Base-by-base conservation (phyloP, 2,888 invertebrate genomes). In the Eristalinus aeneus region DNA sequence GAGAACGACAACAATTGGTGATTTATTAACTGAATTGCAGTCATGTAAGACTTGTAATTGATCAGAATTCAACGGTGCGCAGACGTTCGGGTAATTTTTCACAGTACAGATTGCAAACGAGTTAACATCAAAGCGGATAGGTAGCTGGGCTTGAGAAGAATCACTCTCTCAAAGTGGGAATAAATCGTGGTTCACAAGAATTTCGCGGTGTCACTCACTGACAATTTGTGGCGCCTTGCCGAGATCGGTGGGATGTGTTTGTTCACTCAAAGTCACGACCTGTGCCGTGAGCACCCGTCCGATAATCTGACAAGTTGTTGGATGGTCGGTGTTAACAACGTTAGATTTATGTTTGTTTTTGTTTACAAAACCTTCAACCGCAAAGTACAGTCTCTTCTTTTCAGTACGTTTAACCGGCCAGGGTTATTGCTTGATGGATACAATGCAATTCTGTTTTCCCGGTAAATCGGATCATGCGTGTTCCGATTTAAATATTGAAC, bases 1-100 rank as follows among this genome's bases (percentile, higher is more conserved):
- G 10, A 31, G 53, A 64, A 67, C 71, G 71, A 67, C 61, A 71
- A 31, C 39, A 31, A 53, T 73, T 61, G n/a, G 58, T 81, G 63
- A 85, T 81, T 85, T 72, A 81, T 85, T 63, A 64, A 72, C 68
- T 53, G 72, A 68, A 31, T 81, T 63, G n/a, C 46, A 63, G 58
- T 63, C 63, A 85, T 85, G 76, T 76, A 68, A 61, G 53, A 34
- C 56, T 76, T 81, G 85, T 80, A 75, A 75, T 72, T 71, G 67
- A 85, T 76, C 61, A 81, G 81, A 53, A 73, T 63, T 63, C 69
- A 22, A 71, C 64, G 16, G 53, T 16, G 56, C 61, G 32, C 68
- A 64, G 56, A 74, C 69, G 46, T 61, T 56, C 60, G 23, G 64
- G 22, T 61, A 36, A 63, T 34, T 61, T 36, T 67, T 54, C 23